Evolutionary conservation across 2,797 vertebrate species (phyloP), one percentile per base, ranked within the genome.

Genomic region (Lemur catta): DNA sequence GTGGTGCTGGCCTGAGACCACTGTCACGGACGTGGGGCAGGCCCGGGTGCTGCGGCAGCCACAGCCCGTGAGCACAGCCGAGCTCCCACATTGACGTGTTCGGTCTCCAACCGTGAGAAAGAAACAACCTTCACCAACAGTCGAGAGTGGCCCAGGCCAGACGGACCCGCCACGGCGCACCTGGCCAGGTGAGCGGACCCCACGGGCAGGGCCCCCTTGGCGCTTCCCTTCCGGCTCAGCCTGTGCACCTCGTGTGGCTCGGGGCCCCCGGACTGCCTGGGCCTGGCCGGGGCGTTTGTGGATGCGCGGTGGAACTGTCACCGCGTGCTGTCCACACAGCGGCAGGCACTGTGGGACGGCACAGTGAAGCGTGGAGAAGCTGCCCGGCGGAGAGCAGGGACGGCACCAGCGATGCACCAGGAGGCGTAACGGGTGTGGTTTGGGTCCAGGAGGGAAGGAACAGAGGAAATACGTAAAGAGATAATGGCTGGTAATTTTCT

Each of bases 91-190:
- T 24, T 46, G 33, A 13, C 57, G 1, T 2, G 8, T 57, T 69
- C 30, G 12, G 22, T 13, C 72, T 59, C 35, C 24, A 46, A 14
- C 38, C 22, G 0, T 13, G 50, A 78, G 81, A 11, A 30, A 57
- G 59, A 67, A 72, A n/a, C 15, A n/a, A 18, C 57, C 24, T 43
- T 43, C 7, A 2, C 46, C 13, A 63, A 43, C 22, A 55, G 20
- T 7, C 20, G 20, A 22, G 18, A 55, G 52, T 8, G 7, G 52
- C 20, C 55, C 55, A 9, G 50, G 50, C 50, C 50, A 3, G 71
- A 55, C 15, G 38, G 30, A 4, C 26, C 11, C 10, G 0, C 0
- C 22, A 26, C 13, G 3, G 69, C 30, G 2, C 0, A 11, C 22
- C 41, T 24, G 11, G 55, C 20, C 15, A 75, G 55, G 18, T 0